phyloP scores from a whole-genome alignment of 2,888 invertebrate genomes.

The Argynnis bischoffii region DNA sequence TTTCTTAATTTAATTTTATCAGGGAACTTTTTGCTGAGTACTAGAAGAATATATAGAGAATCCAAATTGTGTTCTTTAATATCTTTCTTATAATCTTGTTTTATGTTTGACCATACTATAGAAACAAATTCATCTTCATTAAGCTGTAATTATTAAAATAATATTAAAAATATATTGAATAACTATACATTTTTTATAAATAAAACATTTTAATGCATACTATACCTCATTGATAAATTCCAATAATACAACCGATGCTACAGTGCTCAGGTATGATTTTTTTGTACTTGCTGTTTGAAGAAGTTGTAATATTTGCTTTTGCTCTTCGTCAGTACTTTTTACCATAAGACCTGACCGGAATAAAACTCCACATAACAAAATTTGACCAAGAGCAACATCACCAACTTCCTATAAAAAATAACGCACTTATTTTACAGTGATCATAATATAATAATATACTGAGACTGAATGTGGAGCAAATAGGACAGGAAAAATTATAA shows the following conservation, averaged over 20 bases:
- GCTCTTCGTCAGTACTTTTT: constrained; percentile 74
- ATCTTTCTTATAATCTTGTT: constrained; percentile 83
- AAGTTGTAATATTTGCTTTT: constrained; percentile 58
- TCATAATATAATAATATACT: background rate
- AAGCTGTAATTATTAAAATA: constrained; percentile 57
- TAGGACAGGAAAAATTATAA: constrained; percentile 1
- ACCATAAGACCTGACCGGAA: constrained; percentile 84
- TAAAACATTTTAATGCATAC: background rate
- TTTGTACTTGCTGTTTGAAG: constrained; percentile 81
- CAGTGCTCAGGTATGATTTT: constrained; percentile 83
- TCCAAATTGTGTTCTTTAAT: constrained; percentile 85
- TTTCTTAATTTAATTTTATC: constrained; percentile 80
- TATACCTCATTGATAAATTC: constrained; percentile 83
- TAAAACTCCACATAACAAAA: constrained; percentile 87
- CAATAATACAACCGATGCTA: constrained; percentile 83
- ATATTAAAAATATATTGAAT: constrained; percentile 10
- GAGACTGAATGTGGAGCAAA: background rate
- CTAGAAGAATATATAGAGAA: constrained; percentile 83
- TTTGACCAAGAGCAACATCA: constrained; percentile 87
- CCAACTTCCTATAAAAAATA: constrained; percentile 84
- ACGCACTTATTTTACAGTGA: background rate
- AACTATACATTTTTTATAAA: background rate
- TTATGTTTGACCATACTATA: constrained; percentile 83
- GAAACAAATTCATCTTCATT: constrained; percentile 79
- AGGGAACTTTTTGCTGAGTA: constrained; percentile 66